These are phyloP conservation scores for Pyrochroa serraticornis DNA, from an alignment of 2,888 invertebrate genomes.

Conservation along the genomic window DNA sequence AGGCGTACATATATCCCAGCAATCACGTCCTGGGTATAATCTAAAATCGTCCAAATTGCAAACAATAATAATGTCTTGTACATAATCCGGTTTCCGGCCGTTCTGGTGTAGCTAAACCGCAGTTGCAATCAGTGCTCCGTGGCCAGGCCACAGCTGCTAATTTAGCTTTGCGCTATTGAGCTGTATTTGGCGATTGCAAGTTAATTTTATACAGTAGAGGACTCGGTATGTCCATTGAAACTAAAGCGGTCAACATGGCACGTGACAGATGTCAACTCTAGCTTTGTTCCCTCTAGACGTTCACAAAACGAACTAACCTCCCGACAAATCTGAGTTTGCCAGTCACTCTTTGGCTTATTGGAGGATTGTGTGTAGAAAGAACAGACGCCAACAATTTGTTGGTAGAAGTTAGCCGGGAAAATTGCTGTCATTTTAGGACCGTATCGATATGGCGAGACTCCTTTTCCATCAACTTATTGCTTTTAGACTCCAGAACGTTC, in stretches of 20 bases:
- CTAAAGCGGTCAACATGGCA: constrained; percentile 11
- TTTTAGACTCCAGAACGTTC: too few species aligned
- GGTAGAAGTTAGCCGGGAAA: too few species aligned
- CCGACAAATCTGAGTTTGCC: not conserved
- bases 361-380: too few species aligned
- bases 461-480: too few species aligned
- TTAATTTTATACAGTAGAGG: constrained; percentile 14
- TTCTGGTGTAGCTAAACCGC: constrained; percentile 5
- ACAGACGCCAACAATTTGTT: too few species aligned
- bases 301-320: not conserved
- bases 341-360: too few species aligned
- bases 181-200: constrained; percentile 12
- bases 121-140: constrained; percentile 12
- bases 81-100: constrained; percentile 4
- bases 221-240: not conserved
- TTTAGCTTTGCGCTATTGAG: constrained; percentile 13
- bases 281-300: constrained; percentile 6
- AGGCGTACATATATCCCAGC: too few species aligned
- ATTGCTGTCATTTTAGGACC: too few species aligned
- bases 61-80: not conserved
- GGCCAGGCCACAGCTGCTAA: constrained; percentile 11
- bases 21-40: too few species aligned
- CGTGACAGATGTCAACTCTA: constrained; percentile 10
- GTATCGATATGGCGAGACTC: too few species aligned
- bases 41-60: too few species aligned